Evolutionary conservation across 2,797 vertebrate species (phyloP).

Genomic region (Pristis pectinata): DNA sequence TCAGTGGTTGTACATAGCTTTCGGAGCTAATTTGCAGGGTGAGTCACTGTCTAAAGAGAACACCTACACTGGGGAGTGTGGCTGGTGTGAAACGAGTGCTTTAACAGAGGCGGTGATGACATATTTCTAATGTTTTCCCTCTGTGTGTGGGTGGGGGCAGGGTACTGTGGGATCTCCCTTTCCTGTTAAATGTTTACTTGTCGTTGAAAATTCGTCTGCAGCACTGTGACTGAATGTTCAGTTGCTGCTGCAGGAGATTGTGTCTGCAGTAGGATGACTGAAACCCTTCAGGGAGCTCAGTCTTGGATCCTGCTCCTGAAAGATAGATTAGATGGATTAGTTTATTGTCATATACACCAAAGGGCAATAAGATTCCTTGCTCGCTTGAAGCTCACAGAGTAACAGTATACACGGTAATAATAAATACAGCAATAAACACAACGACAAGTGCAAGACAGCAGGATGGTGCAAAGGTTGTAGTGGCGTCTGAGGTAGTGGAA

Average conservation of each 20-base stretch:
- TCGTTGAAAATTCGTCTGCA: neutral
- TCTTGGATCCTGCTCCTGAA: neutral
- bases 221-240: neutral
- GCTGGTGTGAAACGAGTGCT: neutral
- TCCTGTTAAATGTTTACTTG: neutral
- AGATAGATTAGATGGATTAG: too few relatives aligned
- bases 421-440: too few relatives aligned
- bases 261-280: neutral
- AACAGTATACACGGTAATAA: too few relatives aligned
- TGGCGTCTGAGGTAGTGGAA: too few relatives aligned
- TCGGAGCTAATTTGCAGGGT: neutral
- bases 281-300: neutral
- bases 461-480: too few relatives aligned
- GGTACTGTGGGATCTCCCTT: neutral
- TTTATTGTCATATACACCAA: too few relatives aligned
- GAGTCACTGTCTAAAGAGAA: neutral
- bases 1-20: neutral
- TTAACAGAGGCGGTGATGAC: neutral
- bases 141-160: neutral
- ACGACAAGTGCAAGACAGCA: too few relatives aligned
- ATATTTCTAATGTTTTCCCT: neutral
- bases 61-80: slow-evolving; percentile 6
- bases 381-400: too few relatives aligned
- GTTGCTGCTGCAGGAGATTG: neutral
- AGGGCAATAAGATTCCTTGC: too few relatives aligned